Evolutionary conservation across 1,140 invertebrate genomes (phyloP), one percentile per base, ranked within the genome.

Genomic region (Lucilia cuprina): DNA sequence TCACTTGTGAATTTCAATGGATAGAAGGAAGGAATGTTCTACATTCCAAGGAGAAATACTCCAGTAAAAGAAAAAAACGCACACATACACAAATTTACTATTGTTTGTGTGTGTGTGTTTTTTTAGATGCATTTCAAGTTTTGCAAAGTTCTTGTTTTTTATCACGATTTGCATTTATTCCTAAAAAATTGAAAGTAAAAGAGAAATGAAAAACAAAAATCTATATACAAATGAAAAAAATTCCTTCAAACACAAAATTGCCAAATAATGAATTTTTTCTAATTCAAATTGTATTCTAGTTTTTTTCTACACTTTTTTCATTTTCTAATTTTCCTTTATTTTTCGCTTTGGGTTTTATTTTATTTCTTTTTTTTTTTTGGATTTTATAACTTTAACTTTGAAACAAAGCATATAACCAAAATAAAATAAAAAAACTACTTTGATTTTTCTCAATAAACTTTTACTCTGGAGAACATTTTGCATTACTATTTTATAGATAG

Each of bases 361-460:
- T 49, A 19, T 65, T 19, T 65, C 8, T 65, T 2, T n/a, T 19
- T 65, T 19, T 65, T 65, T 19, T 21, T 70, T 70, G n/a, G n/a
- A 21, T 70, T 70, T 70, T 70, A 21, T 70, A 60, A 60, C 14
- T 60, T 60, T 60, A 60, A 60, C 14, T 60, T 60, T 60, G n/a
- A 60, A 60, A 60, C 55, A 60, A 60, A 60, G 55, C 13, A 60
- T 17, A 60, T n/a, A 60, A 60, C 14, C 55, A n/a, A 60, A 60
- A 60, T 60, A 60, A 60, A 2, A 60, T 70, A 70, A 30, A 30
- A 70, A 70, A 70, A 70, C 21, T 21, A 21, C 19, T 70, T 70
- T 70, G 65, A 70, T 70, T 21, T 70, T 21, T 9, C n/a, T 70
- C n/a, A 70, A 70, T 70, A 70, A 70, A 70, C 65, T 70, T 70